Base-by-base conservation (phyloP, 2,797 vertebrate genomes). In the Pseudochirops corinnae region DNA sequence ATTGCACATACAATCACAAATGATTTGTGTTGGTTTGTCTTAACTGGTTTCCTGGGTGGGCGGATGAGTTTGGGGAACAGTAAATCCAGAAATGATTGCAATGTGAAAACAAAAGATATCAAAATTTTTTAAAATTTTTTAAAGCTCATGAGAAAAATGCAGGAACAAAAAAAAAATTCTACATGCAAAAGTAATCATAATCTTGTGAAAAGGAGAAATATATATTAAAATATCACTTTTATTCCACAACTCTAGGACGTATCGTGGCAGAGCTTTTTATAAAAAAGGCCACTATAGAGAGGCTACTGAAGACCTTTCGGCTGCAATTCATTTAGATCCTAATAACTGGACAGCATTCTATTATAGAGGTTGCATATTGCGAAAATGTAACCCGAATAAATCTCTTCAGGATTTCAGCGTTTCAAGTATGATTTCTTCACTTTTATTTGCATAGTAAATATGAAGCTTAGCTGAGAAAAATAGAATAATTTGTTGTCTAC, bases 381-480 rank as follows among this genome's bases (percentile, higher is more conserved):
- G 98, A 91, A 98, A 98, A 91, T 96, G 92, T 93, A 98, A 98
- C 92, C 98, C 98, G 50, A 92, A 98, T 56, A 98, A 93, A 96
- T 98, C 99, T 0, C 93, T 99, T 13, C 98, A 98, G 96, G 99
- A 99, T 97, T 98, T 99, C 93, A 99, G 99, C 31, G 94, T 98
- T 96, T 99, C 99, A 98, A 99, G 99, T 99, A 99, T 46, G 94
- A 92, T 53, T 5, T 18, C 55, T 93, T 96, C 92, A 50, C 58
- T 82, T 97, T 52, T 26, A n/a, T n/a, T 10, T 92, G 55, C 31
- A 67, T 28, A 62, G 56, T 50, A 50, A 87, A 87, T 87, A 50
- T 39, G 18, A n/a, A 67, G 74, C 60, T 95, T 16, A 52, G 58
- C 0, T 94, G 90, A 92, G 55, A 9, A 87, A 87, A 87, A 87